Conservation (phyloP, 2,113 vertebrate genomes). For the Eulacestoma nigropectus region DNA sequence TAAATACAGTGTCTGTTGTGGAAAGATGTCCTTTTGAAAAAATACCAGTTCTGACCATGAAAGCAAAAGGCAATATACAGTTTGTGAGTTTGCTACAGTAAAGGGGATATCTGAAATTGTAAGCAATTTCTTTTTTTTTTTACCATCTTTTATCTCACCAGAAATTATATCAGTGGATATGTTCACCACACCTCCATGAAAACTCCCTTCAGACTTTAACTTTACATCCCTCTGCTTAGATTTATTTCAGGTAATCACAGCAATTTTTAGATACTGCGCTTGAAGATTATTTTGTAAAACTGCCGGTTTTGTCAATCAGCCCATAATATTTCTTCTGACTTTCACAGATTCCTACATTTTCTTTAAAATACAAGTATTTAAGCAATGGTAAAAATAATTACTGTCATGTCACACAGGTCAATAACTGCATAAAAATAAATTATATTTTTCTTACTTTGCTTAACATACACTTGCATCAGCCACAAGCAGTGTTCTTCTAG, state of each 20-base stretch:
- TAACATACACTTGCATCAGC: background rate
- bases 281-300: background rate
- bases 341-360: background rate
- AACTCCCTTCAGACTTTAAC: background rate
- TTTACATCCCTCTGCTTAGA: background rate
- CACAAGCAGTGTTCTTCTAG: background rate
- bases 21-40: background rate
- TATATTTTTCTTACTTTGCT: background rate
- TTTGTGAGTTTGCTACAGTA: background rate
- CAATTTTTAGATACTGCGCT: background rate
- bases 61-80: background rate
- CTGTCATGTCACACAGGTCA: background rate
- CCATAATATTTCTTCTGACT: background rate
- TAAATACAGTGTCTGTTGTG: background rate
- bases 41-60: background rate
- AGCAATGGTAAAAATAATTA: conserved; percentile 18
- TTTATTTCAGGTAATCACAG: background rate
- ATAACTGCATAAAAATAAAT: background rate
- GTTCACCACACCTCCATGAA: background rate
- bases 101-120: background rate
- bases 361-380: background rate
- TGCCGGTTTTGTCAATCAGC: background rate
- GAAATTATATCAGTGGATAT: background rate
- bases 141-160: background rate
- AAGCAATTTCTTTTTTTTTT: background rate